Conservation (phyloP, 2,888 invertebrate species). For the Himalopsyche kuldschensis region DNA sequence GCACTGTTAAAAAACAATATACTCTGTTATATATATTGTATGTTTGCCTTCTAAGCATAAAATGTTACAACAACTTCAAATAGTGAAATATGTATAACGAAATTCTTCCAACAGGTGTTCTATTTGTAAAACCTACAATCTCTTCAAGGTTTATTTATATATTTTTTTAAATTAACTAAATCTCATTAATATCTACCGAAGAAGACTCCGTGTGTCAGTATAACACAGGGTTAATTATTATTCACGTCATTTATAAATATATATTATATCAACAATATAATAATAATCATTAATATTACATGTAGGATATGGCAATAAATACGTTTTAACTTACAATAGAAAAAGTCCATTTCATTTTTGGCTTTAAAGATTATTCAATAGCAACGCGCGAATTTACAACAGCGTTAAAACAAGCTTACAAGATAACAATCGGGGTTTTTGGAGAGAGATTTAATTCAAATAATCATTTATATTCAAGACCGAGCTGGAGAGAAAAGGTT, state of each 20-base stretch:
- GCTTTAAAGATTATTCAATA: slow-evolving; percentile 32
- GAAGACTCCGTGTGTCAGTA: neutral
- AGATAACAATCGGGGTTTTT: neutral
- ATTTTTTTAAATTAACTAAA: neutral
- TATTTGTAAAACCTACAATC: neutral
- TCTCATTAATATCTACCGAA: neutral
- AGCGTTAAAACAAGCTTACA: slow-evolving; percentile 12
- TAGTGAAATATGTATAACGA: neutral
- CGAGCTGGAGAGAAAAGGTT: too few relatives aligned
- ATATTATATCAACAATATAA: slow-evolving; percentile 12
- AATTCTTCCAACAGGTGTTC: neutral
- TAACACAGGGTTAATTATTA: neutral
- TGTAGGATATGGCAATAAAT: slow-evolving; percentile 32
- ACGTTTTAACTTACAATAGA: slow-evolving; percentile 14
- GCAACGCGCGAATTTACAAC: slow-evolving; percentile 10
- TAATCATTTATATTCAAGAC: neutral
- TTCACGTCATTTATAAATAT: neutral
- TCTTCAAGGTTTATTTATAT: neutral
- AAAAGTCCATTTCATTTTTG: slow-evolving; percentile 37
- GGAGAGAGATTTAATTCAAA: neutral
- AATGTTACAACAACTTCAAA: neutral
- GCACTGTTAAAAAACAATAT: too few relatives aligned
- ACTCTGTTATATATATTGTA: too few relatives aligned
- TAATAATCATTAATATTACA: neutral
- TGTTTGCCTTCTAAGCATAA: too few relatives aligned